Percentiles rank a stretch among this genome's conserved stretches.
Evolutionary conservation across 2,888 invertebrate species (phyloP).

Genomic region (Clistopyga incitator): DNA sequence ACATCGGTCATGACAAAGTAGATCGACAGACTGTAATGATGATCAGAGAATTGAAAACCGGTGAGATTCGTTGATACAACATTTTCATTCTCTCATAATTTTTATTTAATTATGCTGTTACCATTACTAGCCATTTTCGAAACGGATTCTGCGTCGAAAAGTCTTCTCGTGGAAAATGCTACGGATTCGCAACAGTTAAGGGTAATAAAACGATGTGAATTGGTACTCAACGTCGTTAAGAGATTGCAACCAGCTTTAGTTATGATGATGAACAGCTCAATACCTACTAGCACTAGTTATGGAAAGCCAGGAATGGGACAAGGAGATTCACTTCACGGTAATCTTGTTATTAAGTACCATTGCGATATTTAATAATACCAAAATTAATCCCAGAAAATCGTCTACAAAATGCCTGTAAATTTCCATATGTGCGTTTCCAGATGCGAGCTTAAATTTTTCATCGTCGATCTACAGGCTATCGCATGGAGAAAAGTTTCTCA

Average conservation of each 20-base stretch:
- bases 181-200: slow-evolving; percentile 81
- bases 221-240: slow-evolving; percentile 80
- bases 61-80: slow-evolving; percentile 66
- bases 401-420: too few relatives aligned
- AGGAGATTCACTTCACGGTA: slow-evolving; percentile 75
- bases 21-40: slow-evolving; percentile 80
- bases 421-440: slow-evolving; percentile 60
- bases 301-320: slow-evolving; percentile 73
- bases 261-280: slow-evolving; percentile 77
- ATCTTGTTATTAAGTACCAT: background rate
- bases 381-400: too few relatives aligned
- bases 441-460: slow-evolving; percentile 71
- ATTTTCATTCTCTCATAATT: background rate
- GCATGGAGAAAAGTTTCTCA: slow-evolving; percentile 73
- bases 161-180: slow-evolving; percentile 76
- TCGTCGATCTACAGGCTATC: slow-evolving; percentile 72
- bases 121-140: slow-evolving; percentile 79
- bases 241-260: slow-evolving; percentile 79
- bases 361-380: too few relatives aligned
- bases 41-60: slow-evolving; percentile 81
- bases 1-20: slow-evolving; percentile 80
- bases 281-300: slow-evolving; percentile 72
- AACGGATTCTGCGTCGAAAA: slow-evolving; percentile 79
- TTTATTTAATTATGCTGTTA: background rate
- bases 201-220: slow-evolving; percentile 82